A percentile compares a stretch with the other conserved stretches of the same genome.
phyloP scores from a whole-genome alignment of 1,140 invertebrate genomes.

The Meloidogyne hapla region DNA sequence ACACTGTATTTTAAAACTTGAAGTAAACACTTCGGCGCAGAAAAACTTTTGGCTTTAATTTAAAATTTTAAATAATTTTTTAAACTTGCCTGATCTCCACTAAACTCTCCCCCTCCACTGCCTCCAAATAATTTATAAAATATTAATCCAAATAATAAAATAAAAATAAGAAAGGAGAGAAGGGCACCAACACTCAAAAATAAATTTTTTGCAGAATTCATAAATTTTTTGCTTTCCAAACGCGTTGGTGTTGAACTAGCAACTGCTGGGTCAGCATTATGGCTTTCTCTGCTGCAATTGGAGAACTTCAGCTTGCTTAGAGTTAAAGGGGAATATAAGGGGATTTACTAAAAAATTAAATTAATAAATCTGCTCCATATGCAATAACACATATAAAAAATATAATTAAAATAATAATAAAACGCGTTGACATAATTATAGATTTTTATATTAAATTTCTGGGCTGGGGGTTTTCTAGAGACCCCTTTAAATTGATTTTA shows the following conservation, averaged over 20 bases:
- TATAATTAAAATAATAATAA: no score
- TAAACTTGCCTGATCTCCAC: not conserved
- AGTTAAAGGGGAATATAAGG: not conserved
- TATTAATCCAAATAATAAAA: slow-evolving; percentile 28
- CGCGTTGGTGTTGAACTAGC: not conserved
- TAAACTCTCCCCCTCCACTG: not conserved
- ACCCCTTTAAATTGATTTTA: no score
- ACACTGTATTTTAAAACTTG: no score
- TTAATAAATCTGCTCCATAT: not conserved
- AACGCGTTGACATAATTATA: no score
- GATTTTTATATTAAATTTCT: no score
- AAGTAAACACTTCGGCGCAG: no score
- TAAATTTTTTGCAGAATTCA: slow-evolving; percentile 14
- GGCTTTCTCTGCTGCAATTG: not conserved
- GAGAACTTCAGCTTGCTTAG: not conserved
- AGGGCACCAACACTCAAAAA: slow-evolving; percentile 22
- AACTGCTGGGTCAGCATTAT: not conserved
- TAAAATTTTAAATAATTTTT: no score
- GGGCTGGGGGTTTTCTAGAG: no score
- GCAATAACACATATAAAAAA: no score
- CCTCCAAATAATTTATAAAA: slow-evolving; percentile 25
- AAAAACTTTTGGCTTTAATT: no score
- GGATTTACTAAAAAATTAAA: no score
- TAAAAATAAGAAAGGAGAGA: slow-evolving; percentile 13
- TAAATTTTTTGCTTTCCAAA: slow-evolving; percentile 6